Percentiles rank a stretch among this genome's conserved stretches.
Evolutionary conservation across 2,797 vertebrate genomes (phyloP).

Genomic region (Brachyalestes nurse): DNA sequence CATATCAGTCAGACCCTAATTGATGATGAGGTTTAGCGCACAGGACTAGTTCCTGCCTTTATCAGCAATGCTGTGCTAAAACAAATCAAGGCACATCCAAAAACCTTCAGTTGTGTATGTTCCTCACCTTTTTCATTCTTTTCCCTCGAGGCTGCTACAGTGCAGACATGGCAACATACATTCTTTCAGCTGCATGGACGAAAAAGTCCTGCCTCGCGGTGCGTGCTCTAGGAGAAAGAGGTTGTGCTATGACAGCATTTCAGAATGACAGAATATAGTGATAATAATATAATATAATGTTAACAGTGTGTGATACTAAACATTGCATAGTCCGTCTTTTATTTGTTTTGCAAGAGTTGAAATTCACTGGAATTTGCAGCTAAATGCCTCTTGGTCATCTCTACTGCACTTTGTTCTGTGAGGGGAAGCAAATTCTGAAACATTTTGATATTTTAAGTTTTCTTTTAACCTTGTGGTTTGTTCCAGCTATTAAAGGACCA

Average conservation of each 20-base stretch:
- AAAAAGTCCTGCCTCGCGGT: constrained; percentile 33
- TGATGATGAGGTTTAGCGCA: constrained; percentile 29
- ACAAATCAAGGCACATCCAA: background rate
- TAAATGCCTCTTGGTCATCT: background rate
- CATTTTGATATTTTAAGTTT: background rate
- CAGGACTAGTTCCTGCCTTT: background rate
- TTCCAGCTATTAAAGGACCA: background rate
- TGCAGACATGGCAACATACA: constrained; percentile 41
- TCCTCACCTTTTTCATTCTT: constrained; percentile 2
- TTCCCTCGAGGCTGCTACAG: constrained; percentile 21
- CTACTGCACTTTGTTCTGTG: too few species aligned
- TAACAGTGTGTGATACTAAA: background rate
- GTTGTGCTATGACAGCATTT: background rate
- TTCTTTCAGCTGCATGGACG: constrained; percentile 37
- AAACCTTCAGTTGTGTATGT: background rate
- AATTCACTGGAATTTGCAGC: background rate
- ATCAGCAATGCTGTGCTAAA: background rate
- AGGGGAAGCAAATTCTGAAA: background rate
- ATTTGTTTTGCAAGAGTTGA: background rate
- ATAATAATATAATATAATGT: background rate
- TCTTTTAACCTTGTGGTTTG: background rate
- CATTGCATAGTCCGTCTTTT: background rate
- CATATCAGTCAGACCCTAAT: background rate
- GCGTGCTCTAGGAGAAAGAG: background rate
- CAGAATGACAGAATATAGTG: background rate